phyloP scores from a whole-genome alignment of 2,888 invertebrate species.

The Apodemia zela region DNA sequence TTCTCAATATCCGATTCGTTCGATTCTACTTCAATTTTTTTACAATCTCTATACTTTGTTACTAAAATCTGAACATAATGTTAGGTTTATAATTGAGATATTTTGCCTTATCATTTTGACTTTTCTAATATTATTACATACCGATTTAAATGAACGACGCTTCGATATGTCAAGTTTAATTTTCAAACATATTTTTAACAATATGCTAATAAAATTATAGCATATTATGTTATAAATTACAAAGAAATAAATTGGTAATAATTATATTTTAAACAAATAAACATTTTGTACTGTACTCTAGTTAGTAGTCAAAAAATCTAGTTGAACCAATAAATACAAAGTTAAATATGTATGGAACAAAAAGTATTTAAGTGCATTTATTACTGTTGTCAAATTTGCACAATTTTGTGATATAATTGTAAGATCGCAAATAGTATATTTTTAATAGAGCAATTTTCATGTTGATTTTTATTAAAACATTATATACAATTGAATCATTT shows the following conservation, averaged over 20 bases:
- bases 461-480: no score
- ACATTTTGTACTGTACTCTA: not conserved
- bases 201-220: not conserved
- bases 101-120: no score
- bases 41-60: not conserved
- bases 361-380: no score
- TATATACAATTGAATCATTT: no score
- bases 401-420: no score
- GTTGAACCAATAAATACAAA: no score
- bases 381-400: no score
- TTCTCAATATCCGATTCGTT: no score
- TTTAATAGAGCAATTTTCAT: no score
- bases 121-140: not conserved
- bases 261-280: slow-evolving; percentile 10
- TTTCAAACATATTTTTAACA: not conserved
- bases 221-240: not conserved
- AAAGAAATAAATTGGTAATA: not conserved
- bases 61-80: not conserved
- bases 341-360: no score
- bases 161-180: slow-evolving; percentile 4
- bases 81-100: no score
- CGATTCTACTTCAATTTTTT: not conserved
- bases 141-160: not conserved
- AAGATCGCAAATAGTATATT: no score
- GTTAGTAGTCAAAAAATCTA: not conserved